Evolutionary conservation across 2,888 invertebrate genomes (phyloP).

Genomic region (Nymphalis polychloros): DNA sequence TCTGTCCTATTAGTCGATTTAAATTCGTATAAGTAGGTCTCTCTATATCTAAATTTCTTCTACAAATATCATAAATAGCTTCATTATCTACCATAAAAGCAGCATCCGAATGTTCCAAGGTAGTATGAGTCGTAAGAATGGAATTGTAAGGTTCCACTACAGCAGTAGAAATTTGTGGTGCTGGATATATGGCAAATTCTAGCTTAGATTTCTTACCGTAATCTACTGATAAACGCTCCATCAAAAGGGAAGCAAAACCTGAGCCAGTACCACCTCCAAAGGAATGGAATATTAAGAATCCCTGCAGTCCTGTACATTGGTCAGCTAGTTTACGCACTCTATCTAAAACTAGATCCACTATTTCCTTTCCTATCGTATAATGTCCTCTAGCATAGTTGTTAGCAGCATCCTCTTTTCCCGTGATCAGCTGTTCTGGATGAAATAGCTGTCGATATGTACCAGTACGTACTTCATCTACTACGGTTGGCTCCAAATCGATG

Average conservation of each 20-base stretch:
- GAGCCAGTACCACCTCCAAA: conserved; percentile 97
- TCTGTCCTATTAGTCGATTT: conserved; percentile 96
- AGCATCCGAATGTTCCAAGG: conserved; percentile 95
- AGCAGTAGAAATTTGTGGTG: conserved; percentile 93
- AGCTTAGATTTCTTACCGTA: conserved; percentile 97
- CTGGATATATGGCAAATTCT: conserved; percentile 97
- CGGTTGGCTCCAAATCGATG: conserved; percentile 97
- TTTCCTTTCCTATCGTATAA: conserved; percentile 97
- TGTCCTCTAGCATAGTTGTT: conserved; percentile 98
- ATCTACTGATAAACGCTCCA: conserved; percentile 97
- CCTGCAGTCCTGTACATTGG: conserved; percentile 94
- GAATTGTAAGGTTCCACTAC: conserved; percentile 98
- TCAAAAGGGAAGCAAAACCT: conserved; percentile 95
- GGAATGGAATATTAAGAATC: conserved; percentile 97
- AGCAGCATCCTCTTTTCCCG: conserved; percentile 97
- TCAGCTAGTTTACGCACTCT: conserved; percentile 92
- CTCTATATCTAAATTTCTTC: conserved; percentile 96
- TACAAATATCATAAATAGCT: conserved; percentile 94
- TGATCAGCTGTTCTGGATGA: conserved; percentile 97
- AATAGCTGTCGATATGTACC: conserved; percentile 97
- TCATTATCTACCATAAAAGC: conserved; percentile 97
- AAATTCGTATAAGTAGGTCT: conserved; percentile 97
- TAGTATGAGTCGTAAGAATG: conserved; percentile 96
- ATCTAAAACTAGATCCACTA: conserved; percentile 93
- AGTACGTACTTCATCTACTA: conserved; percentile 95